phyloP scores from a whole-genome alignment of 2,888 invertebrate species.

The Xestobium rufovillosum region DNA sequence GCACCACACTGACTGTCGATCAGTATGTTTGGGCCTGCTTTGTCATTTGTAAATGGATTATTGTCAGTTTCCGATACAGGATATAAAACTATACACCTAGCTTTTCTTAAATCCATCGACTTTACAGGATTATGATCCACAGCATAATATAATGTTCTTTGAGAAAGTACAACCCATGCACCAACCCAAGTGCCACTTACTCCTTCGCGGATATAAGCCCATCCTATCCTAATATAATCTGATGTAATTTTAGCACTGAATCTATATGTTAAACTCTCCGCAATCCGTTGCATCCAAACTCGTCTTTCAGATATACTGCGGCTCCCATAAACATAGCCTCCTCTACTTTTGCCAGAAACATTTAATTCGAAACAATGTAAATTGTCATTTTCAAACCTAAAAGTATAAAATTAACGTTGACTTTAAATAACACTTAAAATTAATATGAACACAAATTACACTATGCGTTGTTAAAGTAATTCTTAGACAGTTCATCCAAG shows the following conservation, averaged over 20 bases:
- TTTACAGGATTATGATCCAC: slow-evolving; percentile 50
- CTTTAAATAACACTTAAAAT: slow-evolving; percentile 13
- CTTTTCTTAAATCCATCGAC: slow-evolving; percentile 70
- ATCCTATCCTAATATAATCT: slow-evolving; percentile 68
- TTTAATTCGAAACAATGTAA: slow-evolving; percentile 58
- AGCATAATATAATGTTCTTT: slow-evolving; percentile 56
- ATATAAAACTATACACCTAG: slow-evolving; percentile 65
- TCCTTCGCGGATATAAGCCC: slow-evolving; percentile 69
- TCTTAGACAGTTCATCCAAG: no score
- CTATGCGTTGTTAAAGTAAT: slow-evolving; percentile 23
- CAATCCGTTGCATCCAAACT: slow-evolving; percentile 72
- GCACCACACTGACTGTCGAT: slow-evolving; percentile 62
- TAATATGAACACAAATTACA: slow-evolving; percentile 7
- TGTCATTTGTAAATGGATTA: slow-evolving; percentile 45
- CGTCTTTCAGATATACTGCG: slow-evolving; percentile 49
- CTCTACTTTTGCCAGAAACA: slow-evolving; percentile 45
- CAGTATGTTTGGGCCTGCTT: slow-evolving; percentile 56
- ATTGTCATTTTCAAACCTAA: slow-evolving; percentile 48
- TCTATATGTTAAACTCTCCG: slow-evolving; percentile 63
- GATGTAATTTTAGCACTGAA: slow-evolving; percentile 61
- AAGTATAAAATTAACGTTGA: no score
- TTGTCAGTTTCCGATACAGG: slow-evolving; percentile 48
- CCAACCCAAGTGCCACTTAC: slow-evolving; percentile 68
- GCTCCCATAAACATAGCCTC: slow-evolving; percentile 52
- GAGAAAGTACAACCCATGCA: slow-evolving; percentile 71